phyloP scores from a whole-genome alignment of 2,113 vertebrate species.

The Brachyhypopomus occidentalis region DNA sequence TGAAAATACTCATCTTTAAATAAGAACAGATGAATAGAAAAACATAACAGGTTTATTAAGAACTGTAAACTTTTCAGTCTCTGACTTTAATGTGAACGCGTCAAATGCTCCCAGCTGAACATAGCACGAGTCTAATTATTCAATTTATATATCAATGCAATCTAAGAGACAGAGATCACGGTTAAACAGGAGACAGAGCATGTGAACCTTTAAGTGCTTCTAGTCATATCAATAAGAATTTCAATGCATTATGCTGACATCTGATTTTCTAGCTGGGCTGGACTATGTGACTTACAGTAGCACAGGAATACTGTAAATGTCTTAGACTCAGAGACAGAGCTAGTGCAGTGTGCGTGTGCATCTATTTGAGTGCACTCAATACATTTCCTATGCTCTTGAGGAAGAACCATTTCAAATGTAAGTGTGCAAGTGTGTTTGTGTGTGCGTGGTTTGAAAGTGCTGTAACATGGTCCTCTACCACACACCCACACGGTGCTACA shows the following conservation, averaged over 20 bases:
- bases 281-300: conserved; percentile 41
- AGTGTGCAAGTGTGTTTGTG: conserved; percentile 15
- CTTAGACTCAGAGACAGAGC: conserved; percentile 33
- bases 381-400: conserved; percentile 36
- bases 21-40: conserved; percentile 28
- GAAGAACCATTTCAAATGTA: conserved; percentile 40
- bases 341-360: conserved; percentile 44
- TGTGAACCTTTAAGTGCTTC: conserved; percentile 39
- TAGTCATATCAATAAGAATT: conserved; percentile 28
- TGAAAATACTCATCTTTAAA: conserved; percentile 17
- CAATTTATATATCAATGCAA: conserved; percentile 51
- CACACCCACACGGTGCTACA: conserved; percentile 51
- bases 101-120: conserved; percentile 45
- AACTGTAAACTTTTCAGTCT: conserved; percentile 74
- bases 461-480: conserved; percentile 45
- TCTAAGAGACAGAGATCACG: conserved; percentile 28
- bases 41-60: conserved; percentile 56
- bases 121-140: conserved; percentile 50
- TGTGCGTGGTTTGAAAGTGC: conserved; percentile 47
- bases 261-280: conserved; percentile 40
- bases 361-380: conserved; percentile 33
- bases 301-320: conserved; percentile 43
- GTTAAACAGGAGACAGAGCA: conserved; percentile 28
- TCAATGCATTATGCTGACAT: conserved; percentile 36
- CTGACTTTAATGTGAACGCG: conserved; percentile 55